phyloP scores from a whole-genome alignment of 2,888 invertebrate species.

The Cenopis cana region DNA sequence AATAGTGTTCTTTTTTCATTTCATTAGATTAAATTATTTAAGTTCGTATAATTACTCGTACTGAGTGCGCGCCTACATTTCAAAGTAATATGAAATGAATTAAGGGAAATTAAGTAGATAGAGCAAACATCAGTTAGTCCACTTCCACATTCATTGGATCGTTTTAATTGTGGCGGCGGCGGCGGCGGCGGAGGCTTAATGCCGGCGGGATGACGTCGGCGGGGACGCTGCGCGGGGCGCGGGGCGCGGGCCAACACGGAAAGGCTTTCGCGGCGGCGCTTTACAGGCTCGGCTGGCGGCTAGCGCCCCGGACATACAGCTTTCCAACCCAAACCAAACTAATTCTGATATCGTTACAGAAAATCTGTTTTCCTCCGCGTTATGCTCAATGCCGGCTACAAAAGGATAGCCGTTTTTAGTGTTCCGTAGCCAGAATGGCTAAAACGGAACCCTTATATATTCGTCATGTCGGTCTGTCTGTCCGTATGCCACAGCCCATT shows the following conservation, averaged over 20 bases:
- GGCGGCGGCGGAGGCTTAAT: slow-evolving; percentile 32
- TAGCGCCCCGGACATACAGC: slow-evolving; percentile 45
- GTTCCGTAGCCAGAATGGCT: too few relatives aligned
- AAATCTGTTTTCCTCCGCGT: not conserved
- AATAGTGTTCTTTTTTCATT: too few relatives aligned
- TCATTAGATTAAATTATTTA: too few relatives aligned
- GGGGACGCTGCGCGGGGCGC: slow-evolving; percentile 46
- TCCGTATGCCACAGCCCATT: too few relatives aligned
- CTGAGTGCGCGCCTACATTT: not conserved
- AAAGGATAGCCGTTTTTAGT: too few relatives aligned
- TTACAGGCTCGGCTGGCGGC: slow-evolving; percentile 63
- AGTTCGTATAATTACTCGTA: too few relatives aligned
- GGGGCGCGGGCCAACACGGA: slow-evolving; percentile 69
- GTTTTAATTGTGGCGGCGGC: slow-evolving; percentile 42
- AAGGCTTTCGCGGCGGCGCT: slow-evolving; percentile 82
- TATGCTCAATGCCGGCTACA: not conserved
- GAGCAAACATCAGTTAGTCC: slow-evolving; percentile 39
- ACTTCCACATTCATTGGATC: slow-evolving; percentile 43
- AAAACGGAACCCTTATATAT: too few relatives aligned
- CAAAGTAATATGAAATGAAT: slow-evolving; percentile 20
- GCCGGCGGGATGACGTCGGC: slow-evolving; percentile 24
- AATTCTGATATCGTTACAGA: not conserved
- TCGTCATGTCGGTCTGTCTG: too few relatives aligned
- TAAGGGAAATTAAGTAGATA: slow-evolving; percentile 42
- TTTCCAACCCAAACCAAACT: not conserved